Evolutionary conservation across 2,113 vertebrate genomes (phyloP), one percentile per base, ranked within the genome.

Genomic region (Rhinogobius similis): DNA sequence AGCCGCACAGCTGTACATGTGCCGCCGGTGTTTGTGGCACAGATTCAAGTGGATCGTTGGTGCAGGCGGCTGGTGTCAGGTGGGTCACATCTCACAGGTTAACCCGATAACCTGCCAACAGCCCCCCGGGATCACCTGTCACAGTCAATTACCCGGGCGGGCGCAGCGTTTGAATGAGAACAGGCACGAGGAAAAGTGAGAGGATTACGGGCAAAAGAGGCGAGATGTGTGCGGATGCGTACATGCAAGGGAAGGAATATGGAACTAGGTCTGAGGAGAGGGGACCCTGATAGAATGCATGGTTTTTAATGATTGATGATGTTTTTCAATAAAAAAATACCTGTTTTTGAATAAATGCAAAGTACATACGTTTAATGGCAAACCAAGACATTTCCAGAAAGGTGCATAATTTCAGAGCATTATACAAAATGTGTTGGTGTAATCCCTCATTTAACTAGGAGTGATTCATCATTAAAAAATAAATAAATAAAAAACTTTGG

Each of bases 31-130:
- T 75, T 73, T 59, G 53, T 56, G 27, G 75, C 55, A 85, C 75
- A 73, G 82, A 84, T 68, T 87, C 78, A 83, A 23, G 69, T 26
- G 50, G 73, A 71, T 72, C 68, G 74, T 62, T 68, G 70, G 73
- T 61, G 73, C 76, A 78, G 78, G 76, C 79, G 46, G 67, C 78
- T 41, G 58, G 76, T 88, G 87, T 83, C 83, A 87, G 83, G 75
- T 75, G 78, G 87, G 81, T 88, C 83, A 68, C 74, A 79, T 85
- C 85, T 89, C 80, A 81, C 82, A 86, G 83, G 86, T 90, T 85
- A 88, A 89, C 87, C 84, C 67, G 83, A 83, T 83, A 87, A 90
- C 86, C 86, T 8, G 61, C 77, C 83, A 83, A 81, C 81, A 80
- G 78, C 77, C 79, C 86, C 83, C 86, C 76, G 77, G 86, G 89